Conservation (phyloP, 1,140 invertebrate genomes). For the Drosophila repletoides region DNA sequence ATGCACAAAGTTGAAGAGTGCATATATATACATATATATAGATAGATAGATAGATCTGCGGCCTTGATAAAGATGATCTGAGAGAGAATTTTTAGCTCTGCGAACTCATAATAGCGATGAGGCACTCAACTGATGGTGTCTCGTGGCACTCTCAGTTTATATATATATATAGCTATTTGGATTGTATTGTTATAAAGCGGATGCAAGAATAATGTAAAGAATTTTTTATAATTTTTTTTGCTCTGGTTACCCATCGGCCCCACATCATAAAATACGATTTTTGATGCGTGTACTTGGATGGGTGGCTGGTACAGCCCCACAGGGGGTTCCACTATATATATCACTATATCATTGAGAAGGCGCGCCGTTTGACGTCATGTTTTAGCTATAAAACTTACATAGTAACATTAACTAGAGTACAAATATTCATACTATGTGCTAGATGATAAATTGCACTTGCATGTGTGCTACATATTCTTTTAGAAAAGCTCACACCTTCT, state of each 20-base stretch:
- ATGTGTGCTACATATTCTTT: constrained; percentile 45
- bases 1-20: constrained; percentile 1
- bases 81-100: constrained; percentile 27
- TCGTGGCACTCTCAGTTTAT: constrained; percentile 1
- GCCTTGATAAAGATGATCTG: constrained; percentile 73
- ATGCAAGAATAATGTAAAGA: constrained; percentile 67
- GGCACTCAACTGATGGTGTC: constrained; percentile 28
- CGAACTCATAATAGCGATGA: constrained; percentile 46
- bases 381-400: constrained; percentile 29
- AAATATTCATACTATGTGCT: constrained; percentile 9
- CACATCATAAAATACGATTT: constrained; percentile 60
- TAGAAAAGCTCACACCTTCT: constrained; percentile 23
- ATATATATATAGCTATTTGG: constrained; percentile 26
- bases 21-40: constrained; percentile 46
- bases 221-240: no score
- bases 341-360: constrained; percentile 36
- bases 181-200: constrained; percentile 59
- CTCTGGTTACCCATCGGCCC: constrained; percentile 12
- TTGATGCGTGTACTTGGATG: constrained; percentile 64
- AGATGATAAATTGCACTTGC: constrained; percentile 52
- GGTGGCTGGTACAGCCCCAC: constrained; percentile 23
- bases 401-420: constrained; percentile 44
- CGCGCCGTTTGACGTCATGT: constrained; percentile 70
- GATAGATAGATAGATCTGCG: no score
- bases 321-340: constrained; percentile 10